A percentile compares a stretch with the other conserved stretches of the same genome.
Evolutionary conservation across 2,888 invertebrate species (phyloP).

Genomic region (Ptilodon capucinus): DNA sequence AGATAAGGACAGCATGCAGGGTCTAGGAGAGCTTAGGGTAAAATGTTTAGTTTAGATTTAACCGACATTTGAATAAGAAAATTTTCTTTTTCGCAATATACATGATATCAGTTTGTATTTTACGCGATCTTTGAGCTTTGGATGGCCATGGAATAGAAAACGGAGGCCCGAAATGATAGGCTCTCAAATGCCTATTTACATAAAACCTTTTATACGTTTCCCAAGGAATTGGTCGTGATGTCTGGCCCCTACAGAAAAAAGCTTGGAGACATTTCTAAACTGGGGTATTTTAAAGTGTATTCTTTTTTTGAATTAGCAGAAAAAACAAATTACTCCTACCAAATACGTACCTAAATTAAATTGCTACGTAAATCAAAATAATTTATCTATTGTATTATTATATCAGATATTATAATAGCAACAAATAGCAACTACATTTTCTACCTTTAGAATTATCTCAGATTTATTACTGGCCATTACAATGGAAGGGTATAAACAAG

Average conservation of each 20-base stretch:
- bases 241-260: background rate
- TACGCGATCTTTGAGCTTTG: background rate
- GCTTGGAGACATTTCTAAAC: too few species aligned
- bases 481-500: constrained; percentile 7
- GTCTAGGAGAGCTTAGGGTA: background rate
- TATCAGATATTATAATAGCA: constrained; percentile 21
- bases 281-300: background rate
- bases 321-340: background rate
- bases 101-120: background rate
- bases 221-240: background rate
- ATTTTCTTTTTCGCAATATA: background rate
- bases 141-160: background rate
- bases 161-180: too few species aligned
- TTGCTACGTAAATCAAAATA: constrained; percentile 4
- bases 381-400: constrained; percentile 3
- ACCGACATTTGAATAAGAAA: background rate
- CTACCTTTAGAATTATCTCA: constrained; percentile 15
- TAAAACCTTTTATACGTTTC: background rate
- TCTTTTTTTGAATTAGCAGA: too few species aligned
- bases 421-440: constrained; percentile 19
- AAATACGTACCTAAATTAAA: too few species aligned
- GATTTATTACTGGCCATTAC: constrained; percentile 5
- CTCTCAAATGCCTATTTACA: background rate
- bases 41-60: background rate
- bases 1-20: background rate